Evolutionary conservation across 2,888 invertebrate genomes (phyloP).

Genomic region (Eretmocerus hayati): DNA sequence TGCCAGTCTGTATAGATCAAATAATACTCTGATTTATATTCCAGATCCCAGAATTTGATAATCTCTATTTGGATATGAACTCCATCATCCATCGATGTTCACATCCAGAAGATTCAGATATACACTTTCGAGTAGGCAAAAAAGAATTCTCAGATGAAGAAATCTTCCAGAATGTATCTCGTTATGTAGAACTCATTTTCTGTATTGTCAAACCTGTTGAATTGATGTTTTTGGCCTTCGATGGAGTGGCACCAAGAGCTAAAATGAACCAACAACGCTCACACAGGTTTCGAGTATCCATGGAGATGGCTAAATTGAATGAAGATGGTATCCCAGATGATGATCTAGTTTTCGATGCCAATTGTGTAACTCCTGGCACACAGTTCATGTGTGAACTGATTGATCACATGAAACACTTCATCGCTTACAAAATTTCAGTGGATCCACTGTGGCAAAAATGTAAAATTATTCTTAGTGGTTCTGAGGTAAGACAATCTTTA

Average conservation of each 20-base stretch:
- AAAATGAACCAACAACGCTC: slow-evolving; percentile 98
- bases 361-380: slow-evolving; percentile 96
- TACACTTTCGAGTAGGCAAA: slow-evolving; percentile 74
- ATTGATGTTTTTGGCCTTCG: slow-evolving; percentile 93
- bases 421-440: slow-evolving; percentile 73
- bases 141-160: slow-evolving; percentile 65
- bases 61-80: slow-evolving; percentile 94
- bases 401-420: slow-evolving; percentile 77
- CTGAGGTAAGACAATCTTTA: slow-evolving; percentile 60
- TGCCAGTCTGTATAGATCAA: not conserved
- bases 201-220: slow-evolving; percentile 88
- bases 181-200: slow-evolving; percentile 84
- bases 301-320: slow-evolving; percentile 60
- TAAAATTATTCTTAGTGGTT: slow-evolving; percentile 84
- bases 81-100: slow-evolving; percentile 96
- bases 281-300: slow-evolving; percentile 80
- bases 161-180: slow-evolving; percentile 85
- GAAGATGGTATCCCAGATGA: slow-evolving; percentile 60
- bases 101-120: slow-evolving; percentile 90
- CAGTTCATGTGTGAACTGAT: slow-evolving; percentile 88
- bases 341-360: slow-evolving; percentile 87
- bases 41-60: slow-evolving; percentile 94
- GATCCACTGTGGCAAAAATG: slow-evolving; percentile 84
- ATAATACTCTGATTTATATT: slow-evolving; percentile 10
- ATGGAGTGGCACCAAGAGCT: slow-evolving; percentile 93